These are phyloP conservation scores for Anoplolepis gracilipes DNA, from an alignment of 1,140 invertebrate genomes.

Conservation along the genomic window DNA sequence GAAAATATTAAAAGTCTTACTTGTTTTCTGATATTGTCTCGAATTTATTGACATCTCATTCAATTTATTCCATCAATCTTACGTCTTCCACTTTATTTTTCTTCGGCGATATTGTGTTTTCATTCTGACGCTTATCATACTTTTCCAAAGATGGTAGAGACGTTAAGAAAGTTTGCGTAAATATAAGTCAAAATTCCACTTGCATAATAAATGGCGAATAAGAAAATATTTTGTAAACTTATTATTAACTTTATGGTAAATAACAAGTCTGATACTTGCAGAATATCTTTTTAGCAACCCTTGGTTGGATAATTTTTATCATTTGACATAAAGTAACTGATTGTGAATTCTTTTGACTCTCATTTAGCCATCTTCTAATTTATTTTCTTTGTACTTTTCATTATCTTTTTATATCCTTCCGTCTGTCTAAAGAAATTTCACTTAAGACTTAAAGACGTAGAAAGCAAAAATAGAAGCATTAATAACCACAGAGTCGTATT, in stretches of 20 bases:
- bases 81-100: constrained; percentile 31
- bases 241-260: not conserved
- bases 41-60: constrained; percentile 4
- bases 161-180: not conserved
- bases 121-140: constrained; percentile 1
- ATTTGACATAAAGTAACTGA: constrained; percentile 5
- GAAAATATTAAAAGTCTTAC: constrained; percentile 2
- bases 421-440: constrained; percentile 3
- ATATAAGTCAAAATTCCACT: not conserved
- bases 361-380: constrained; percentile 16
- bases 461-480: constrained; percentile 22
- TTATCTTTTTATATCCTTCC: constrained; percentile 32
- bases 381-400: constrained; percentile 31
- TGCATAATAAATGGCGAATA: not conserved
- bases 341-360: not conserved
- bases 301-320: constrained; percentile 24
- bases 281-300: not conserved
- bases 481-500: constrained; percentile 17
- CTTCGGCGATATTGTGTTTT: not conserved
- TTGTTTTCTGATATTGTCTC: constrained; percentile 2
- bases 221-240: not conserved
- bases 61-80: constrained; percentile 42
- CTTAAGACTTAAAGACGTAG: constrained; percentile 3
- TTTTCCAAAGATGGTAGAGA: not conserved
- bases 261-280: not conserved